Conservation (phyloP, 2,888 invertebrate genomes). For the Lasioglossum vierecki region DNA sequence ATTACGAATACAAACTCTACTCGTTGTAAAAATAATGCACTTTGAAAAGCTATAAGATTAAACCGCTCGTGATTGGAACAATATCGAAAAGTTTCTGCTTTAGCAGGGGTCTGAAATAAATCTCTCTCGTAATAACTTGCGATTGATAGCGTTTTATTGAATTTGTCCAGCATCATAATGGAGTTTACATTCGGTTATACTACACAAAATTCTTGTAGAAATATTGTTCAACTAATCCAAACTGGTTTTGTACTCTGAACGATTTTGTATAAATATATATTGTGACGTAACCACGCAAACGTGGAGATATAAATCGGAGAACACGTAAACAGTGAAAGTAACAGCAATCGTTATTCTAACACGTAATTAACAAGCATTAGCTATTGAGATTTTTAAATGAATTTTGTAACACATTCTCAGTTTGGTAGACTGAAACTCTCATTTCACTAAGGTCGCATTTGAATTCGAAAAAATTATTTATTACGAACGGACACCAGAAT, state of each 20-base stretch:
- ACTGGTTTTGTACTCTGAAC: not conserved
- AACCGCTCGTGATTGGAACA: not conserved
- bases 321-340: not conserved
- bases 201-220: not conserved
- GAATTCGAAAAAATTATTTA: not conserved
- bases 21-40: not conserved
- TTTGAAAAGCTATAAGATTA: not conserved
- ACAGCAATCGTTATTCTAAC: not conserved
- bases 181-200: not conserved
- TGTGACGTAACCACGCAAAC: not conserved
- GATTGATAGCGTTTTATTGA: not conserved
- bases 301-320: not conserved
- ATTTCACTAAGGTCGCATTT: not conserved
- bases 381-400: not conserved
- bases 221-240: not conserved
- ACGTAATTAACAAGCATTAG: not conserved
- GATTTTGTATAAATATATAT: conserved; percentile 13
- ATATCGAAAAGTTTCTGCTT: not conserved
- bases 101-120: not conserved
- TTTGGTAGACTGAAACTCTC: not conserved
- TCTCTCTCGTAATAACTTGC: not conserved
- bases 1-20: not conserved
- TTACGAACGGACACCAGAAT: not conserved
- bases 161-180: not conserved
- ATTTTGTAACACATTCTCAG: not conserved